A percentile compares a stretch with the other conserved stretches of the same genome.
These are phyloP conservation scores for Lepisosteus oculatus DNA, from an alignment of 2,113 vertebrate genomes.

Conservation along the genomic window DNA sequence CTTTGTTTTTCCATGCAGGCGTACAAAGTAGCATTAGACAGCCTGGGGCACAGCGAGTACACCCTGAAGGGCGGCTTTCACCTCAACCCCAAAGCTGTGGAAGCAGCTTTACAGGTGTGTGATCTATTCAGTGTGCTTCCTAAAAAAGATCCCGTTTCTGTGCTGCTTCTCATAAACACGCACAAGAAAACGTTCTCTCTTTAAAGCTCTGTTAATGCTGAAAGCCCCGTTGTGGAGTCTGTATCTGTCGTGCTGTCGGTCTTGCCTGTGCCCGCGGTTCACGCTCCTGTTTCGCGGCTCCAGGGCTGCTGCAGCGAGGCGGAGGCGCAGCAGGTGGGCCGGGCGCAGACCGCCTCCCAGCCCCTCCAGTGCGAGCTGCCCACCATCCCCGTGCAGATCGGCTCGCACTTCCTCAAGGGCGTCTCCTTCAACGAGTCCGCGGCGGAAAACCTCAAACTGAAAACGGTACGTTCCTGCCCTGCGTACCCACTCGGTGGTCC, in stretches of 20 bases:
- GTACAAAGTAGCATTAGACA: conserved; percentile 90
- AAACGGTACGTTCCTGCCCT: conserved; percentile 72
- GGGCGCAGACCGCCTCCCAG: conserved; percentile 89
- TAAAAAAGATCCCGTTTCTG: no score
- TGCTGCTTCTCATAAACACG: no score
- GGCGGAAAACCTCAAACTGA: conserved; percentile 93
- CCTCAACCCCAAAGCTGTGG: conserved; percentile 91
- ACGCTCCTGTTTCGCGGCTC: not conserved
- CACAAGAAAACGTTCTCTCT: no score
- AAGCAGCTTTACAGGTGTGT: conserved; percentile 88
- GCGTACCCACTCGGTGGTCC: no score
- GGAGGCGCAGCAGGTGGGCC: conserved; percentile 93
- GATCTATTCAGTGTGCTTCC: not conserved
- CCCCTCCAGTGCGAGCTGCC: conserved; percentile 96
- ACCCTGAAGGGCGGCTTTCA: conserved; percentile 96
- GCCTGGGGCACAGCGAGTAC: conserved; percentile 94
- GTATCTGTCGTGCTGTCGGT: conserved; percentile 1
- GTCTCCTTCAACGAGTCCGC: conserved; percentile 95
- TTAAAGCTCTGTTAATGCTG: no score
- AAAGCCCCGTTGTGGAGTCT: not conserved
- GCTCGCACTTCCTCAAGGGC: conserved; percentile 91
- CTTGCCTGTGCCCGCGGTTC: not conserved
- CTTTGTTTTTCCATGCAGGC: conserved; percentile 60
- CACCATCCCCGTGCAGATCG: conserved; percentile 93
- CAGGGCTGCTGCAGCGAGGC: conserved; percentile 95